Evolutionary conservation across 2,888 invertebrate genomes (phyloP), one percentile per base, ranked within the genome.

Genomic region (Dichetophora obliterata): DNA sequence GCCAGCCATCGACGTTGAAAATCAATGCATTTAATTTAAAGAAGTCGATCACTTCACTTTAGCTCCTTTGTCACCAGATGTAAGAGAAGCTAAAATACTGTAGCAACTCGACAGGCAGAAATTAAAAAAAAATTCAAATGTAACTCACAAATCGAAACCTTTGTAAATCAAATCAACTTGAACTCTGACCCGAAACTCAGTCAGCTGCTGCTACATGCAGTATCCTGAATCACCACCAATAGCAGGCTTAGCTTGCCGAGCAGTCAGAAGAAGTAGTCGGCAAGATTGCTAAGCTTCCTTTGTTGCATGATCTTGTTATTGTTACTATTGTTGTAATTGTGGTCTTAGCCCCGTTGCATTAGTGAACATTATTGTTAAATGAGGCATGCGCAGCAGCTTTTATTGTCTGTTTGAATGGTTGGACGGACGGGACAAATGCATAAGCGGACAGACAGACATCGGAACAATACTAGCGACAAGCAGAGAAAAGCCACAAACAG

Each of bases 161-260:
- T 61, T 74, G n/a, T 24, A 66, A 74, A 74, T 52, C 74, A 74
- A 74, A 74, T 65, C 74, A 43, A 54, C 24, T n/a, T 37, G 37
- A 74, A 52, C 74, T 74, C 54, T 66, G 74, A 74, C 74, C 74
- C 34, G 27, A 50, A 19, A 22, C 19, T 16, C 37, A 6, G 68
- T 31, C 43, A 19, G 9, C 14, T 22, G 11, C 34, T 22, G 11
- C 34, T 9, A 6, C 22, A 14, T 24, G 4, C 19, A 37, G 43
- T 43, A 66, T 19, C 22, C 66, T 37, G 22, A 19, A 22, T 37
- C 9, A 8, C 43, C 43, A 11, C 43, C 43, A 11, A 43, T 43
- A 43, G 1, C 43, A 43, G 43, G 11, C 43, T 31, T 31, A 31
- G 31, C 31, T 31, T 43, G 43, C 11, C 14, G 2, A 43, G 14